Base-by-base conservation (phyloP, 1,140 invertebrate species). In the Argopecten irradians region DNA sequence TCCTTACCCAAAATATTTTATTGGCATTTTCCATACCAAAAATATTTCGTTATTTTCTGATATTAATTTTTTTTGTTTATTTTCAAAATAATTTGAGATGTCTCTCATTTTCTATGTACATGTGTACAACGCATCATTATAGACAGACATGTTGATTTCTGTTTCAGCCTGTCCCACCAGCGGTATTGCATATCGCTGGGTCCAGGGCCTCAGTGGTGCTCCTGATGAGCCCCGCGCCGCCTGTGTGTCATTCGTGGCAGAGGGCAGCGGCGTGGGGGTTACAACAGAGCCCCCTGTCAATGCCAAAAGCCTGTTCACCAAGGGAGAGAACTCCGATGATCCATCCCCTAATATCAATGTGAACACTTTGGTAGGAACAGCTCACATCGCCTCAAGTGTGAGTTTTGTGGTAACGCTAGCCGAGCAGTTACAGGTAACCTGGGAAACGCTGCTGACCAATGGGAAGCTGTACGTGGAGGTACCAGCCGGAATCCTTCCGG, bases 201-300 rank as follows among this genome's bases (percentile, higher is more conserved):
- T 96, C 97, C 98, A 96, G 98, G 98, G 98, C 98, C 98, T 98
- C 98, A 97, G 98, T 98, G 97, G 98, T 98, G 97, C 96, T 98
- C 97, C 98, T 98, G 98, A 98, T 98, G 97, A 96, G 96, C 97
- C 97, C 97, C 97, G 97, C 96, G 96, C 97, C 97, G 97, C 93
- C 91, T 92, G 93, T 91, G 92, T 94, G 93, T 95, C 94, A 96
- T 96, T 96, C 96, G 96, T 95, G 96, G 96, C 97, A 97, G 97
- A 97, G 97, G 97, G 97, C 97, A 97, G 96, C 97, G 97, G 97
- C 96, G 97, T 97, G 97, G 97, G 97, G 97, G 97, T 97, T 96
- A 96, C 96, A 95, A 97, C 96, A 97, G 97, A 97, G 97, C 97
- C 97, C 97, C 97, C 97, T 97, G 97, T 97, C 95, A 94, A 93